These are phyloP conservation scores for Coptodon bakossiorum DNA, from an alignment of 2,113 vertebrate genomes.

Conservation along the genomic window DNA sequence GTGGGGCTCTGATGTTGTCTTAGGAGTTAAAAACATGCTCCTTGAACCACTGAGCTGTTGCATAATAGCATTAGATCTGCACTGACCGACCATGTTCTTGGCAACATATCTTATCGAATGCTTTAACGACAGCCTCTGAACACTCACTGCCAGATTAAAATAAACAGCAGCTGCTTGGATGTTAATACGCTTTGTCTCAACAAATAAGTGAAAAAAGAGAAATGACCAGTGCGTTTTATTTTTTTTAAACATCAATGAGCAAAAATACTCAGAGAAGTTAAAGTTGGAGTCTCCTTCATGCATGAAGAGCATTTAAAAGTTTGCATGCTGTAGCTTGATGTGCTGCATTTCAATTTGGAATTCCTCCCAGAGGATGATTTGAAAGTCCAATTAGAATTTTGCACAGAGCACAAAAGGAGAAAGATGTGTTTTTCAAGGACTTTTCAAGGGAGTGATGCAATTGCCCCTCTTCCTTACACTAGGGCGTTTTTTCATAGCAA, in stretches of 20 bases:
- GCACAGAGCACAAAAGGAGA: conserved; percentile 11
- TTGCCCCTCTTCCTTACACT: conserved; percentile 55
- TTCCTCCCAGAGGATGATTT: conserved; percentile 17
- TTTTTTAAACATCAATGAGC: background rate
- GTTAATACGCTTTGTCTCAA: background rate
- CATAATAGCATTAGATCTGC: conserved; percentile 8
- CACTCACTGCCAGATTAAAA: background rate
- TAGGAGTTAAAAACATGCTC: conserved; percentile 9
- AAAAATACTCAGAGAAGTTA: background rate
- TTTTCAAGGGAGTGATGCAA: conserved; percentile 70
- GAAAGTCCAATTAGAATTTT: conserved; percentile 40
- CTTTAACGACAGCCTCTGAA: conserved; percentile 13
- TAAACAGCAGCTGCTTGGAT: conserved; percentile 25
- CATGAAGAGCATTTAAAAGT: background rate
- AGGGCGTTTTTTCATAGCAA: conserved; percentile 59
- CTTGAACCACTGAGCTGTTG: conserved; percentile 14
- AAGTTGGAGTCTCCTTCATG: background rate
- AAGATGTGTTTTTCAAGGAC: conserved; percentile 56
- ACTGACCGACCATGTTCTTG: conserved; percentile 13
- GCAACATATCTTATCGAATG: conserved; percentile 40
- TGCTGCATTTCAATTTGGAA: conserved; percentile 17
- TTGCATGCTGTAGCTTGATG: background rate
- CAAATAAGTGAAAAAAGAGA: background rate
- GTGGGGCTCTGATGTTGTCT: background rate
- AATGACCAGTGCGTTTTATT: background rate